phyloP scores from a whole-genome alignment of 2,797 vertebrate species.

The Sebastes trivittatus region DNA sequence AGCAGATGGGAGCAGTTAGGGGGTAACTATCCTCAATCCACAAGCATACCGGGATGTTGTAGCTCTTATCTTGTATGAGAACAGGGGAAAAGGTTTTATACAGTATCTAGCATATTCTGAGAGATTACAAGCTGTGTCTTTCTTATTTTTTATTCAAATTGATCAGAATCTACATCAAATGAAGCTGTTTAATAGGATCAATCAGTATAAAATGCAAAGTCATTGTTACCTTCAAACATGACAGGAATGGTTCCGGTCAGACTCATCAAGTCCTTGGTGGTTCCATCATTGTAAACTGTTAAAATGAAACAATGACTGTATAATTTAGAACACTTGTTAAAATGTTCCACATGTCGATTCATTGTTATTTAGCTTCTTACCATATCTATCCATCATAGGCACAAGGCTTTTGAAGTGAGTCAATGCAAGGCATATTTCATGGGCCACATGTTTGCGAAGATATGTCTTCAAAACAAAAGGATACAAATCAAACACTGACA shows the following conservation, averaged over 20 bases:
- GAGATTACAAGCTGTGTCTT: background rate
- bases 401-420: constrained; percentile 87
- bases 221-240: constrained; percentile 79
- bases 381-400: constrained; percentile 88
- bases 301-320: background rate
- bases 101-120: background rate
- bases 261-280: constrained; percentile 86
- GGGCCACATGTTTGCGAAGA: constrained; percentile 85
- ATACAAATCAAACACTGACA: background rate
- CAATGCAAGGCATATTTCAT: constrained; percentile 84
- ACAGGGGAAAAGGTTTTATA: background rate
- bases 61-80: constrained; percentile 80
- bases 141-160: background rate
- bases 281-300: constrained; percentile 93
- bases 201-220: background rate
- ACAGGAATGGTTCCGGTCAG: constrained; percentile 90
- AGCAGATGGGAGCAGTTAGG: constrained; percentile 91
- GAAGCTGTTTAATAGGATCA: background rate
- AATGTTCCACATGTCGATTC: background rate
- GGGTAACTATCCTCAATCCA: constrained; percentile 93
- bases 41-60: constrained; percentile 90
- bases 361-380: constrained; percentile 71
- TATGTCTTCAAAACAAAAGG: constrained; percentile 73
- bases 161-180: background rate
- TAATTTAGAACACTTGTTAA: background rate